These are phyloP conservation scores for Henricia sp. DNA, from an alignment of 53 echinoderm and acorn worm genomes.

Conservation along the genomic window DNA sequence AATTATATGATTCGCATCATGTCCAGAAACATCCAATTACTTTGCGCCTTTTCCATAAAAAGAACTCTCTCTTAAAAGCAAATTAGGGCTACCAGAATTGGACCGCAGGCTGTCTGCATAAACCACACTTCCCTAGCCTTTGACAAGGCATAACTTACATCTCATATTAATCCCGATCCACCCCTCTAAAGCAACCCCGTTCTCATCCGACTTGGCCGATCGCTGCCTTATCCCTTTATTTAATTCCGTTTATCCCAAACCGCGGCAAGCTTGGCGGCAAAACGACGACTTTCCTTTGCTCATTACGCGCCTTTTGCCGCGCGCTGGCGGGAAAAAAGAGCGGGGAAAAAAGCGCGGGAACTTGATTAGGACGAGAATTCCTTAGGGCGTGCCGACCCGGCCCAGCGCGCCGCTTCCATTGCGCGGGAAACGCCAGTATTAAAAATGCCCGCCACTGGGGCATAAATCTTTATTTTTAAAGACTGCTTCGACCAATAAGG, in stretches of 20 bases:
- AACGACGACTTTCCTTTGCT: neutral
- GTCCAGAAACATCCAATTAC: conserved; percentile 34
- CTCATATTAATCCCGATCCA: too few species aligned
- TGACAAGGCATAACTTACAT: too few species aligned
- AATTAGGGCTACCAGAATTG: neutral
- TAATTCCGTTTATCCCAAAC: neutral
- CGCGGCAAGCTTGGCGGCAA: too few species aligned
- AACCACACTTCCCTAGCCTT: too few species aligned
- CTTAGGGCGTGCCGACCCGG: neutral
- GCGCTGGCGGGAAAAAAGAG: neutral
- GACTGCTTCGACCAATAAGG: neutral
- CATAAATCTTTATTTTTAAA: neutral
- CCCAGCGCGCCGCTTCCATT: neutral
- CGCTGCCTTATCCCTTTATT: neutral
- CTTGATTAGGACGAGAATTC: conserved; percentile 11
- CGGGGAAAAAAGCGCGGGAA: neutral
- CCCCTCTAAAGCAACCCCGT: too few species aligned
- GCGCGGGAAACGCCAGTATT: conserved; percentile 13
- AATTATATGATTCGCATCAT: neutral
- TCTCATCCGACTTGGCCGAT: too few species aligned
- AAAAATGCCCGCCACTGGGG: neutral
- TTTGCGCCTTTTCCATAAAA: neutral
- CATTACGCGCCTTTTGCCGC: conserved; percentile 17
- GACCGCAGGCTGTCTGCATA: neutral
- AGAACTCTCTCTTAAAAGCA: neutral